Evolutionary conservation across 2,797 vertebrate species (phyloP).

Genomic region (Triplophysa yarkandensis): DNA sequence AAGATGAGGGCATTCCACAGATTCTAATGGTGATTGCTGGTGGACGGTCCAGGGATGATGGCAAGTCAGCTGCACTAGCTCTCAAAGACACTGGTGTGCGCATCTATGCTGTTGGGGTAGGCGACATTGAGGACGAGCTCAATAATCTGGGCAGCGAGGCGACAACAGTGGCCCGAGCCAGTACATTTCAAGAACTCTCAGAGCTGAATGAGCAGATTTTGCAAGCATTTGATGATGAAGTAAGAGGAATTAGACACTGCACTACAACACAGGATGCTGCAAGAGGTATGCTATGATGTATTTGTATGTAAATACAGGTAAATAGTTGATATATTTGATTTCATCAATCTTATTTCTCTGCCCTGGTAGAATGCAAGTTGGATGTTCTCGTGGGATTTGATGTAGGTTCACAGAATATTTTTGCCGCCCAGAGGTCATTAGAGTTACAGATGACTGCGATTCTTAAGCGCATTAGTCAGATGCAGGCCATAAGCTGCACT

Average conservation of each 20-base stretch:
- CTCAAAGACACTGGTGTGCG: constrained; percentile 81
- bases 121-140: constrained; percentile 80
- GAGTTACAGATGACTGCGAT: constrained; percentile 80
- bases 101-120: constrained; percentile 87
- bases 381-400: constrained; percentile 95
- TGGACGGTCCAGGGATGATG: constrained; percentile 83
- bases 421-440: constrained; percentile 82
- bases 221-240: constrained; percentile 81
- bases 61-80: constrained; percentile 78
- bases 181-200: constrained; percentile 78
- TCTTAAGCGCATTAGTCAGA: constrained; percentile 85
- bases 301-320: background rate
- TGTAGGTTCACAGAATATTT: constrained; percentile 83
- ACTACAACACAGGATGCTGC: constrained; percentile 54
- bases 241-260: constrained; percentile 81
- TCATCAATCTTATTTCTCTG: background rate
- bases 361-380: constrained; percentile 80
- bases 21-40: constrained; percentile 88
- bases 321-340: background rate
- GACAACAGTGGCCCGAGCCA: constrained; percentile 79
- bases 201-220: constrained; percentile 90
- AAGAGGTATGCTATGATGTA: constrained; percentile 73
- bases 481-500: constrained; percentile 85
- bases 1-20: constrained; percentile 86
- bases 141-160: constrained; percentile 81